Evolutionary conservation across 1,140 invertebrate genomes (phyloP).

Genomic region (Steinernema feltiae): DNA sequence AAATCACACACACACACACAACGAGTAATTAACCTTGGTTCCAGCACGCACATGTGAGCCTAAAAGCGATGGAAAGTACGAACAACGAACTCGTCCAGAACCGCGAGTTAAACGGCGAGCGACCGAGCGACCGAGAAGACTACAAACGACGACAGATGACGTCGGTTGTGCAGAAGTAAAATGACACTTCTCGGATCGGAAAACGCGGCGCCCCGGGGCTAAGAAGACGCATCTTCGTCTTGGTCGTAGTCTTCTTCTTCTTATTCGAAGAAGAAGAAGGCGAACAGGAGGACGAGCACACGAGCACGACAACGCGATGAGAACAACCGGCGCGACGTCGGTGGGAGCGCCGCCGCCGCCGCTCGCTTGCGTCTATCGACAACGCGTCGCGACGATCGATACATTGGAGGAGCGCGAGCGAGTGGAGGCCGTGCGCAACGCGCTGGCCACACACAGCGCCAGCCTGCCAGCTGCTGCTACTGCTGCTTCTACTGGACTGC

Average conservation of each 20-base stretch:
- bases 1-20: background rate
- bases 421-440: background rate
- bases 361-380: background rate
- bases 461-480: background rate
- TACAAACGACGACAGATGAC: constrained; percentile 4
- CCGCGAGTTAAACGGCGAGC: background rate
- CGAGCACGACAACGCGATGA: background rate
- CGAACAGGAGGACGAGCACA: background rate
- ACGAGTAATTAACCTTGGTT: background rate
- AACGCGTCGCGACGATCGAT: background rate
- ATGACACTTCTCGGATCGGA: background rate
- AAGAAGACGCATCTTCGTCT: background rate
- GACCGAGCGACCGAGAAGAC: background rate
- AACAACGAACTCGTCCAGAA: background rate
- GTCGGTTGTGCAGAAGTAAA: background rate
- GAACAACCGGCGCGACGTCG: background rate
- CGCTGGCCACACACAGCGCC: background rate
- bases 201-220: background rate
- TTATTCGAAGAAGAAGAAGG: background rate
- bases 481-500: too few species aligned
- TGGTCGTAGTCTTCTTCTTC: background rate
- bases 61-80: background rate
- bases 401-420: background rate
- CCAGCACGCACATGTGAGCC: background rate
- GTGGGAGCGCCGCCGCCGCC: background rate